Evolutionary conservation across 53 echinoderm and acorn worm genomes (phyloP), one percentile per base, ranked within the genome.

Genomic region (Hippasteria phrygiana): DNA sequence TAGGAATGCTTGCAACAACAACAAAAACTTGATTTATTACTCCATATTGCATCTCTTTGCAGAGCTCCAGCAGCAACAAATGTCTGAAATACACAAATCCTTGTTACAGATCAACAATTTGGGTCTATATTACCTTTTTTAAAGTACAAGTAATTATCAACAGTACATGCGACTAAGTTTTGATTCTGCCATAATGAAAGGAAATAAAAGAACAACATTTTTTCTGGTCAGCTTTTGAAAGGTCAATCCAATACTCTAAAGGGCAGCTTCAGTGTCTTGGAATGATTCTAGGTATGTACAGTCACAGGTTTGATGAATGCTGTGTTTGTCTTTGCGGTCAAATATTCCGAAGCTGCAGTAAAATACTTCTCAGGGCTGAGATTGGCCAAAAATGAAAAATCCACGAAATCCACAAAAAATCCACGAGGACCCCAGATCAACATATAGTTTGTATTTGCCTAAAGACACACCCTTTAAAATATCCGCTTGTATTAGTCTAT

Each of bases 21-120:
- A 66, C 46, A 83, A 66, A 43, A 66, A 10, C 43, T 66, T 83
- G 83, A 83, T 83, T 83, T 83, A 83, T 83, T 43, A 35, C 66
- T 43, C 20, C 33, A 20, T 43, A 51, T 73, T 59, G 26, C 26
- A 3, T 59, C 59, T 18, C 59, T 26, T 59, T 9, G 4, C n/a
- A 2, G 26, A 59, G 2, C 8, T 59, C 0, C 1, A 26, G 59
- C n/a, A 59, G 18, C n/a, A 18, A 59, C n/a, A 59, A 59, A 59
- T 0, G 26, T 24, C n/a, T 6, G 55, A 16, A n/a, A 8, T 55
- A 11, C 18, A 16, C 2, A 55, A 55, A 55, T 13, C 2, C 18
- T 55, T 55, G 55, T 11, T 16, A 17, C 11, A 8, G 18, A 8
- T 16, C 2, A 16, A 55, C 18, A 55, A 16, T 3, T 55, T 11